phyloP scores from a whole-genome alignment of 1,140 invertebrate genomes.

The Caenorhabditis latens region DNA sequence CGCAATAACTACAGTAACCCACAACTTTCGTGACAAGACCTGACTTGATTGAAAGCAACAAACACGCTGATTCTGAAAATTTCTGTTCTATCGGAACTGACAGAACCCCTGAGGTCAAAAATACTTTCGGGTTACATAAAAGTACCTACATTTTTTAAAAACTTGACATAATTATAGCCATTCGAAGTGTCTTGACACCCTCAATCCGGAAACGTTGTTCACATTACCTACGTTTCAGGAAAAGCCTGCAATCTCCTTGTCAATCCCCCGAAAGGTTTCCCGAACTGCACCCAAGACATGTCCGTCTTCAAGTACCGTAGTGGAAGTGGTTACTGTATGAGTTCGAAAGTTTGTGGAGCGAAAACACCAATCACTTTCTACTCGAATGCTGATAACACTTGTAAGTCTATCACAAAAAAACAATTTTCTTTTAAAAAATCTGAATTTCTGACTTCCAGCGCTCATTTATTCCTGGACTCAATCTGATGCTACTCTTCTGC shows the following conservation, averaged over 20 bases:
- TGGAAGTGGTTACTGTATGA: constrained; percentile 26
- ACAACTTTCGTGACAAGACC: too few relatives aligned
- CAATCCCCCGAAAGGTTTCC: background rate
- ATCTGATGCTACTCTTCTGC: background rate
- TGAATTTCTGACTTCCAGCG: background rate
- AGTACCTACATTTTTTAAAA: too few relatives aligned
- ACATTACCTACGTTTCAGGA: too few relatives aligned
- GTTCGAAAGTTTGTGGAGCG: background rate
- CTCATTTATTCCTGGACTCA: background rate
- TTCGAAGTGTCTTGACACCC: too few relatives aligned
- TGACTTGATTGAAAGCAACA: too few relatives aligned
- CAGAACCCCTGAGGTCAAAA: too few relatives aligned
- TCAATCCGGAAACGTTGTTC: too few relatives aligned
- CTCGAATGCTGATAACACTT: background rate
- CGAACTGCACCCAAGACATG: background rate
- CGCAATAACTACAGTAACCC: too few relatives aligned
- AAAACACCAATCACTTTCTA: background rate
- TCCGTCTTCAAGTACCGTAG: background rate
- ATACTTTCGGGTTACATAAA: too few relatives aligned
- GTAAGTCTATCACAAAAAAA: background rate
- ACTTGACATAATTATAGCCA: too few relatives aligned
- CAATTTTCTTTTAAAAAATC: background rate
- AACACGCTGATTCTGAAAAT: too few relatives aligned
- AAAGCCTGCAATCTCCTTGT: background rate
- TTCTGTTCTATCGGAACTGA: too few relatives aligned